These are phyloP conservation scores for Brienomyrus brachyistius DNA, from an alignment of 2,113 vertebrate species.

Conservation along the genomic window DNA sequence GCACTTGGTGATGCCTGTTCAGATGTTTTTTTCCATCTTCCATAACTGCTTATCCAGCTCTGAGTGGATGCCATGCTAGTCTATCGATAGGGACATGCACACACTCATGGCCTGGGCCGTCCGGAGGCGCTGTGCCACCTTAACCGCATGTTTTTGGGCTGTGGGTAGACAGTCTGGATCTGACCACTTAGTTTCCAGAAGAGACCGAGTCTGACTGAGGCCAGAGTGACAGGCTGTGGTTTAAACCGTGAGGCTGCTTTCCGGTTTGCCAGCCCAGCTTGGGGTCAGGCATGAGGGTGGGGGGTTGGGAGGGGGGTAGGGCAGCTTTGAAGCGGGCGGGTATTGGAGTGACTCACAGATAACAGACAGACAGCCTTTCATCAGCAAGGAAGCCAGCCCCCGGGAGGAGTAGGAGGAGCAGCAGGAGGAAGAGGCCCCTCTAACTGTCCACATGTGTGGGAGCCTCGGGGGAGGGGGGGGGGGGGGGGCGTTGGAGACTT, in stretches of 20 bases:
- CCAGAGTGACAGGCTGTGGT: neutral
- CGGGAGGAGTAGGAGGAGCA: neutral
- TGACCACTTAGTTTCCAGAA: neutral
- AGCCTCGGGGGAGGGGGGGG: neutral
- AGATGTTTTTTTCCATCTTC: neutral
- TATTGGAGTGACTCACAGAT: conserved; percentile 14
- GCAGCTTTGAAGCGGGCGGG: neutral
- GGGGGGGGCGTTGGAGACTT: neutral
- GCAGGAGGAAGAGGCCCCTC: conserved; percentile 15
- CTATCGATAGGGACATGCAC: neutral
- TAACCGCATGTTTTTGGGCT: neutral
- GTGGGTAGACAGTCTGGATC: neutral
- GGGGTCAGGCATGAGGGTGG: neutral
- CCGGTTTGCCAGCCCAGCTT: neutral
- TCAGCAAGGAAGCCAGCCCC: conserved; percentile 10
- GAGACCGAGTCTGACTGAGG: neutral
- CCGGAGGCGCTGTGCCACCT: neutral
- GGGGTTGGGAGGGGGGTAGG: neutral
- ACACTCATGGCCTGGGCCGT: neutral
- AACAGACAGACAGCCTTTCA: conserved; percentile 14
- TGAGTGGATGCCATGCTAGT: neutral
- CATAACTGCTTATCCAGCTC: neutral
- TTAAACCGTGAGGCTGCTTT: neutral
- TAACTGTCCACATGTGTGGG: conserved; percentile 24
- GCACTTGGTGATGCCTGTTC: neutral